These are phyloP conservation scores for chimpanzee (Pan troglodytes) DNA, from an alignment of 2,113 vertebrate species.

Conservation along the genomic window DNA sequence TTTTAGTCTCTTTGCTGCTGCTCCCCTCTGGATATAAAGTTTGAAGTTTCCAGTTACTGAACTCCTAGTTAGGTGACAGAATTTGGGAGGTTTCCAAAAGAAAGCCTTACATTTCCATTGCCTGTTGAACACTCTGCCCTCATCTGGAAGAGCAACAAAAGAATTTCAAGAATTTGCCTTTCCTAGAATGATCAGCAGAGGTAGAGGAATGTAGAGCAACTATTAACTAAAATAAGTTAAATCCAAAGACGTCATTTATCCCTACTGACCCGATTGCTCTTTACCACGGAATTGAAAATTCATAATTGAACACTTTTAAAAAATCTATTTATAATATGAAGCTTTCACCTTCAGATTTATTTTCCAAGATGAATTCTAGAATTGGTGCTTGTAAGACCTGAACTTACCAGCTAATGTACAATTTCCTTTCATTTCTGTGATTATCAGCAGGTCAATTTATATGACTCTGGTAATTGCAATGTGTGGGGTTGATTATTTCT, in stretches of 20 bases:
- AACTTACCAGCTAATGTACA: slow-evolving; percentile 47
- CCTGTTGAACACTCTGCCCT: not conserved
- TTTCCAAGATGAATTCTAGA: slow-evolving; percentile 47
- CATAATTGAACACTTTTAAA: not conserved
- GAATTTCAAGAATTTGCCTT: not conserved
- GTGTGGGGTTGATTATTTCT: slow-evolving; percentile 69
- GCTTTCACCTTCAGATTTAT: slow-evolving; percentile 3
- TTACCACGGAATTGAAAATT: not conserved
- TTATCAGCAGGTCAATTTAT: slow-evolving; percentile 79
- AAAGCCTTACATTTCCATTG: not conserved
- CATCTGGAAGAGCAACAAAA: not conserved
- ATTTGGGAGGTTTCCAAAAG: not conserved
- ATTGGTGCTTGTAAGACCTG: slow-evolving; percentile 49
- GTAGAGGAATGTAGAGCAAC: not conserved
- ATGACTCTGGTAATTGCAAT: slow-evolving; percentile 65
- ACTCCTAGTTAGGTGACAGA: not conserved
- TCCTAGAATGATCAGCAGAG: not conserved
- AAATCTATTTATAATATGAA: not conserved
- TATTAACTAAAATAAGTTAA: not conserved
- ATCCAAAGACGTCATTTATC: not conserved
- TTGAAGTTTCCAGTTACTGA: not conserved
- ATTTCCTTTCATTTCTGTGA: slow-evolving; percentile 76
- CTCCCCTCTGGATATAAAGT: not conserved
- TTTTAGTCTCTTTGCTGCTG: not conserved
- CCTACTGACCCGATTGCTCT: not conserved